Percentiles rank a stretch among this genome's conserved stretches.
Evolutionary conservation across 23 tunicate genomes (phyloP).

Genomic region (Trididemnum nubilum): DNA sequence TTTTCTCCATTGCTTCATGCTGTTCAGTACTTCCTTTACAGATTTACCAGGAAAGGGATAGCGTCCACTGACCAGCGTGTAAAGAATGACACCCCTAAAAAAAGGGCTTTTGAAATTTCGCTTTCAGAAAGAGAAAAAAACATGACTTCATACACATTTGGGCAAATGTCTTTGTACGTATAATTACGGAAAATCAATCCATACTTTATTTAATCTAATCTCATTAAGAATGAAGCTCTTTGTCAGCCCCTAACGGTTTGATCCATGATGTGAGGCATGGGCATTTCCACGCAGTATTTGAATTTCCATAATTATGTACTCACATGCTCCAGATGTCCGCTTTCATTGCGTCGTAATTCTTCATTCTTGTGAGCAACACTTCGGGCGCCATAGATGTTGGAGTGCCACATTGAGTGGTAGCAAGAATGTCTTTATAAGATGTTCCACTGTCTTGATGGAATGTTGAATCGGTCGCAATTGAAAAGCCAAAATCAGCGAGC

Average conservation of each 20-base stretch:
- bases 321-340: constrained; percentile 46
- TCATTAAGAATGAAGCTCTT: background rate
- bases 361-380: background rate
- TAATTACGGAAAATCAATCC: too few relatives aligned
- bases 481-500: constrained; percentile 32
- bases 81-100: constrained; percentile 22
- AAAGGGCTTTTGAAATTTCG: too few relatives aligned
- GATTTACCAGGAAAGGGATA: constrained; percentile 29
- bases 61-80: constrained; percentile 6
- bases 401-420: constrained; percentile 28
- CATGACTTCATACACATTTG: too few relatives aligned
- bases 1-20: too few relatives aligned
- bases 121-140: too few relatives aligned
- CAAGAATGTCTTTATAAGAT: too few relatives aligned
- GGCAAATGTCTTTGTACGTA: too few relatives aligned
- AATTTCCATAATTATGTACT: background rate
- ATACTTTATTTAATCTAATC: too few relatives aligned
- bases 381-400: constrained; percentile 42
- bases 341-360: constrained; percentile 1
- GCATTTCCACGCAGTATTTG: background rate
- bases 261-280: background rate
- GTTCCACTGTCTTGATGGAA: background rate
- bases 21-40: background rate
- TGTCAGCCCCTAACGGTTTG: background rate
- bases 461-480: background rate